Conservation (phyloP, 1,140 invertebrate species). For the Bombus polaris region DNA sequence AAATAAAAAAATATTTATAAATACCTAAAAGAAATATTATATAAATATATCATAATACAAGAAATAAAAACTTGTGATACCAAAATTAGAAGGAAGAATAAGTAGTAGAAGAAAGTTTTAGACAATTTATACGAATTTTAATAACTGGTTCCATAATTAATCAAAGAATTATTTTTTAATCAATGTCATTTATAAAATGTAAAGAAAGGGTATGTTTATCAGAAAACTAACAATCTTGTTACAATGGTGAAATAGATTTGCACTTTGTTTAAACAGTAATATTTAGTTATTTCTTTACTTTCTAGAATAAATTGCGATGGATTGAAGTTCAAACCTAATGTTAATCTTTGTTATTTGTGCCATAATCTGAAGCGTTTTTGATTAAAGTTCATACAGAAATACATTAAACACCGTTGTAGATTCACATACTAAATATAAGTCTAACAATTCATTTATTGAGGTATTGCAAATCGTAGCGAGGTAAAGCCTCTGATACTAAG, state of each 20-base stretch:
- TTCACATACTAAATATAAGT: constrained; percentile 40
- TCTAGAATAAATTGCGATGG: constrained; percentile 1
- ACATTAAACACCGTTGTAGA: constrained; percentile 40
- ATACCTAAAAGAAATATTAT: neutral
- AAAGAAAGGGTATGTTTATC: constrained; percentile 25
- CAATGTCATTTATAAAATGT: constrained; percentile 20
- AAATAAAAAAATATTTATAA: neutral
- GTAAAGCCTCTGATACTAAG: constrained; percentile 50
- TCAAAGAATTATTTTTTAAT: constrained; percentile 4
- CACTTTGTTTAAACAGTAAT: neutral
- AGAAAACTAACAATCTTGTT: constrained; percentile 13
- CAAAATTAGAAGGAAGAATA: constrained; percentile 29
- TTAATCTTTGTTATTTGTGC: constrained; percentile 35
- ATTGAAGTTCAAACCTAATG: constrained; percentile 20
- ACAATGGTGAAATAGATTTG: constrained; percentile 19
- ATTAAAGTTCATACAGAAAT: constrained; percentile 33
- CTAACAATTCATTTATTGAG: constrained; percentile 52
- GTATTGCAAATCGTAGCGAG: constrained; percentile 51
- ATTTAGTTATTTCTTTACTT: constrained; percentile 3
- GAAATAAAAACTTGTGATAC: constrained; percentile 20
- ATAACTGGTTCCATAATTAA: constrained; percentile 16
- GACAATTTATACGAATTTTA: constrained; percentile 30
- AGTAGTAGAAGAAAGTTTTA: constrained; percentile 20
- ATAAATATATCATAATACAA: neutral
- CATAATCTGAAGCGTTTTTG: constrained; percentile 32